Conservation (phyloP, 2,797 vertebrate species). For the Fundulus diaphanus region DNA sequence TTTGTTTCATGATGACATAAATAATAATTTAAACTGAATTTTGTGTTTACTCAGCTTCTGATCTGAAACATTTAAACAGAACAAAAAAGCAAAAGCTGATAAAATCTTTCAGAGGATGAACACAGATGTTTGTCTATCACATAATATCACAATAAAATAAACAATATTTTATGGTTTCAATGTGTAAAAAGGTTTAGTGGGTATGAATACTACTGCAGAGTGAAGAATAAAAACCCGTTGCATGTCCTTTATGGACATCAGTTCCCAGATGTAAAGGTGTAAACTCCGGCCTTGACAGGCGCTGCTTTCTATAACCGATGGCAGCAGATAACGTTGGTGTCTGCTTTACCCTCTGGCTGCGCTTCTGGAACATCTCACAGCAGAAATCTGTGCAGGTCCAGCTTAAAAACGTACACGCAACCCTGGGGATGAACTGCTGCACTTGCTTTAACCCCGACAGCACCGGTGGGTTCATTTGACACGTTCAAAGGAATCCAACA, state of each 20-base stretch:
- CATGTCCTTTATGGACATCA: not conserved
- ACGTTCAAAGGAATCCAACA: conserved; percentile 5
- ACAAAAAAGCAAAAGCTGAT: not conserved
- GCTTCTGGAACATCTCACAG: not conserved
- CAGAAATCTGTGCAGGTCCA: not conserved
- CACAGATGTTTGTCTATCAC: no score
- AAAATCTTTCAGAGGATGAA: not conserved
- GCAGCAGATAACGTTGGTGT: not conserved
- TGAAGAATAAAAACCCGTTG: not conserved
- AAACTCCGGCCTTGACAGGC: not conserved
- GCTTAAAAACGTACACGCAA: not conserved
- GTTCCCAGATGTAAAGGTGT: not conserved
- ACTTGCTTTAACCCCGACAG: not conserved
- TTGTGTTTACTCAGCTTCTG: not conserved
- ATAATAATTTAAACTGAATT: not conserved
- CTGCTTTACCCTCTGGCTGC: not conserved
- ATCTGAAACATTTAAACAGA: not conserved
- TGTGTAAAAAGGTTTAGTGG: no score
- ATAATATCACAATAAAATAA: no score
- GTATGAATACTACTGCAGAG: not conserved
- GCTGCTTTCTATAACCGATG: not conserved
- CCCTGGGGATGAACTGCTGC: not conserved
- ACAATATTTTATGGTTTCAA: not conserved
- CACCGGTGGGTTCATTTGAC: not conserved
- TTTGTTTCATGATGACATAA: not conserved